Evolutionary conservation across 2,888 invertebrate species (phyloP), one percentile per base, ranked within the genome.

Genomic region (Mylabris sibirica): DNA sequence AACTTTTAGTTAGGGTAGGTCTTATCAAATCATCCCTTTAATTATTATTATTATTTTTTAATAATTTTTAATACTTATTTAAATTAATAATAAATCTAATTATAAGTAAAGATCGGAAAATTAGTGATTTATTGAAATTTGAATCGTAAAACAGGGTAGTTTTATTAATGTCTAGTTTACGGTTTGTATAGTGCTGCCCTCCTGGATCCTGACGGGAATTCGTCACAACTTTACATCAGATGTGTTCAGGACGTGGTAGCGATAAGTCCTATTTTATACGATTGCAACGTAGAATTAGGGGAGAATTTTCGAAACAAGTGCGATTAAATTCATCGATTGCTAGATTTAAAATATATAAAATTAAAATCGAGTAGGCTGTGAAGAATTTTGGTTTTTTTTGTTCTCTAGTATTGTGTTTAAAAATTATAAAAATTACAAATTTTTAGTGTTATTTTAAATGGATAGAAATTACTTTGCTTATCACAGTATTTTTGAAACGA

Each of bases 181-280:
- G 62, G 65, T 38, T 60, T 64, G 65, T 63, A 34, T 62, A 62
- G 69, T 71, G 71, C 70, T 70, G 72, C 70, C 71, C 41, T 11
- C 66, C 30, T 59, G 64, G 61, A 65, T 65, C 70, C 30, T 63
- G 11, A 61, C 72, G 70, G 70, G 35, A 60, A 61, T 35, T 26
- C 34, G 34, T 20, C 8, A 49, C 49, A 20, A 49, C 49, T 17
- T 9, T n/a, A 17, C 20, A 49, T 49, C 49, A 49, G 49, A 49
- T 20, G 49, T 49, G 49, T 49, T 49, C 49, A 49, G 49, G 49
- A 49, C 49, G 49, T 49, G 49, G 9, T 11, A 8, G 20, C 20
- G 49, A 20, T 49, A 49, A 49, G 49, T 49, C 9, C 9, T 6
- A 3, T 20, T 44, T 17, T n/a, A n/a, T n/a, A n/a, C n/a, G 17